Conservation (phyloP, 2,113 vertebrate genomes). For the Salvelinus namaycush region DNA sequence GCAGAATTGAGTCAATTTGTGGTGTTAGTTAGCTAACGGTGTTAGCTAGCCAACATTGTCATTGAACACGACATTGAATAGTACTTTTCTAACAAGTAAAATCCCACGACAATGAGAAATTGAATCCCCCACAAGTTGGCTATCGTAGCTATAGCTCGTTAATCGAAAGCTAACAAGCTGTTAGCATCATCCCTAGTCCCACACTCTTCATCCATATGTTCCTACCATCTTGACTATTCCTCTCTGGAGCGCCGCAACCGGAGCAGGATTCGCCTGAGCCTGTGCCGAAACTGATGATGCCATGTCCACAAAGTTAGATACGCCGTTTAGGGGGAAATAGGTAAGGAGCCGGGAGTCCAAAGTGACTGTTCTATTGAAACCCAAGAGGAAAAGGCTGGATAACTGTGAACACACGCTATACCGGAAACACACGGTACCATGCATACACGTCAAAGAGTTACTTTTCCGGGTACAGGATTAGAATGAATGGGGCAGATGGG, state of each 20-base stretch:
- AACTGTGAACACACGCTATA: slow-evolving; percentile 71
- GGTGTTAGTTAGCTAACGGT: too few relatives aligned
- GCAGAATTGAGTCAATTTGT: too few relatives aligned
- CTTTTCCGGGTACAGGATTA: slow-evolving; percentile 64
- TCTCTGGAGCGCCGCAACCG: slow-evolving; percentile 80
- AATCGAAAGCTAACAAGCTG: slow-evolving; percentile 10
- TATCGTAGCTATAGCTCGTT: background rate
- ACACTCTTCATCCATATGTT: slow-evolving; percentile 23
- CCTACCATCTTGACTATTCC: slow-evolving; percentile 96
- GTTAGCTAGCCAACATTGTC: too few relatives aligned
- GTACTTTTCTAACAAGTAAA: too few relatives aligned
- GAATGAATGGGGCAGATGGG: background rate
- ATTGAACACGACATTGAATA: too few relatives aligned
- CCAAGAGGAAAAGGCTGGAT: slow-evolving; percentile 69
- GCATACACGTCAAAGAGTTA: slow-evolving; percentile 59
- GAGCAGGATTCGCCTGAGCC: slow-evolving; percentile 67
- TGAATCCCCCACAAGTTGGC: background rate
- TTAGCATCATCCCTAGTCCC: slow-evolving; percentile 37
- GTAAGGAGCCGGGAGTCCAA: slow-evolving; percentile 56
- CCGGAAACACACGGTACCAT: slow-evolving; percentile 72
- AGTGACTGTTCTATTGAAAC: slow-evolving; percentile 66
- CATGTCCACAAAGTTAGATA: slow-evolving; percentile 70
- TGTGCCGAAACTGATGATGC: slow-evolving; percentile 78
- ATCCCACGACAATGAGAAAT: background rate
- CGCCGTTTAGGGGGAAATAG: slow-evolving; percentile 55